phyloP scores from a whole-genome alignment of 2,797 vertebrate genomes.

The Pagetopsis macropterus region DNA sequence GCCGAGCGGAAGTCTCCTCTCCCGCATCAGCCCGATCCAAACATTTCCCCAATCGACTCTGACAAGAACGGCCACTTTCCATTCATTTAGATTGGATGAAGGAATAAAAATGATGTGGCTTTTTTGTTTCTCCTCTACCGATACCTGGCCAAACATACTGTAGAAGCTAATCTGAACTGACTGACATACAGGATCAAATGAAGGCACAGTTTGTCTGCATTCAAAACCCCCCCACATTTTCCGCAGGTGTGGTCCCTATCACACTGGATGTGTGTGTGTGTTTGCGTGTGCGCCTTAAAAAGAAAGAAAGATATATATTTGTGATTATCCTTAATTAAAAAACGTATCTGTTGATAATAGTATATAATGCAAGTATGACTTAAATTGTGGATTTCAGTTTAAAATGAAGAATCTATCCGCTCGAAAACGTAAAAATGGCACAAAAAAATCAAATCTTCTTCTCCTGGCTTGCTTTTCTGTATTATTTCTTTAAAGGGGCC shows the following conservation, averaged over 20 bases:
- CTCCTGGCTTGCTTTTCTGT: background rate
- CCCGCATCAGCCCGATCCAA: slow-evolving; percentile 55
- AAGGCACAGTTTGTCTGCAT: slow-evolving; percentile 26
- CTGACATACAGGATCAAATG: slow-evolving; percentile 48
- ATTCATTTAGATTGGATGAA: slow-evolving; percentile 59
- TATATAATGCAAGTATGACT: background rate
- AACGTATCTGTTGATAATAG: background rate
- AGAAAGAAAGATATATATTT: background rate
- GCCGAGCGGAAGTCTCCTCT: slow-evolving; percentile 56
- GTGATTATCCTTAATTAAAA: background rate
- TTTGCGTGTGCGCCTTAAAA: too few relatives aligned
- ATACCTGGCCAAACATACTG: slow-evolving; percentile 34
- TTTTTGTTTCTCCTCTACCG: slow-evolving; percentile 47
- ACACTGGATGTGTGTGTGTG: background rate
- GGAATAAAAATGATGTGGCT: slow-evolving; percentile 36
- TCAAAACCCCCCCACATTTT: slow-evolving; percentile 4
- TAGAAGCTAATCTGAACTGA: slow-evolving; percentile 54
- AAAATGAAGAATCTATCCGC: background rate
- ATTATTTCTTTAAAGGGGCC: slow-evolving; percentile 6
- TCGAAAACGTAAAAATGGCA: background rate
- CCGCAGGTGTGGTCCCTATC: slow-evolving; percentile 55
- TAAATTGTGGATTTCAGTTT: slow-evolving; percentile 5
- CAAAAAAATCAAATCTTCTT: background rate
- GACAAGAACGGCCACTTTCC: slow-evolving; percentile 65
- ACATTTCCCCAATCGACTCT: slow-evolving; percentile 64